phyloP scores from a whole-genome alignment of 1,140 invertebrate species.

The Venustaconcha ellipsiformis region DNA sequence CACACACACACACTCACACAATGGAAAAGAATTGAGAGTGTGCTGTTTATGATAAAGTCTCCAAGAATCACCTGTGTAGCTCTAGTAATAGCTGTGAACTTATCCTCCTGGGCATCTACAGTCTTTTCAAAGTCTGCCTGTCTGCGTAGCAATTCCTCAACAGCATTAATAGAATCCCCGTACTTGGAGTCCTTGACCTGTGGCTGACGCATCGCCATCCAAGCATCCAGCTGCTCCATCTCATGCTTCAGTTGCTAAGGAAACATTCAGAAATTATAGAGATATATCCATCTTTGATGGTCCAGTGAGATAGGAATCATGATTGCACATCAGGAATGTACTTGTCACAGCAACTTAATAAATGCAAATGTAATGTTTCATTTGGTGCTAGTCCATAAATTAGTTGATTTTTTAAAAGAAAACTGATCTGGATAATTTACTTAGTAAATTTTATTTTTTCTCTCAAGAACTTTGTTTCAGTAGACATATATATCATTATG shows the following conservation, averaged over 20 bases:
- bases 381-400: background rate
- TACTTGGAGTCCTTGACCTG: conserved; percentile 96
- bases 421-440: no score
- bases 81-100: conserved; percentile 90
- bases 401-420: background rate
- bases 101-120: conserved; percentile 96
- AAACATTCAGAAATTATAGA: conserved; percentile 10
- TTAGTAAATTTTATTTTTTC: no score
- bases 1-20: no score
- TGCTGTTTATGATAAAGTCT: no score
- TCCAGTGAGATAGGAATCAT: background rate
- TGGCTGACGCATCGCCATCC: conserved; percentile 96
- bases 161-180: conserved; percentile 94
- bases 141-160: conserved; percentile 97
- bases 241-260: conserved; percentile 84
- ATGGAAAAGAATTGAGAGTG: background rate
- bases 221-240: conserved; percentile 94
- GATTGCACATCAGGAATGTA: background rate
- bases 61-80: conserved; percentile 80
- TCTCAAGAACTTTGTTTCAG: no score
- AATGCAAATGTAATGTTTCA: background rate
- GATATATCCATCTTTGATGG: background rate
- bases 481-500: no score
- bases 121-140: conserved; percentile 99
- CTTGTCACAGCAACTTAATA: background rate